Conservation (phyloP, 1,140 invertebrate genomes). For the Chlorops oryzae region DNA sequence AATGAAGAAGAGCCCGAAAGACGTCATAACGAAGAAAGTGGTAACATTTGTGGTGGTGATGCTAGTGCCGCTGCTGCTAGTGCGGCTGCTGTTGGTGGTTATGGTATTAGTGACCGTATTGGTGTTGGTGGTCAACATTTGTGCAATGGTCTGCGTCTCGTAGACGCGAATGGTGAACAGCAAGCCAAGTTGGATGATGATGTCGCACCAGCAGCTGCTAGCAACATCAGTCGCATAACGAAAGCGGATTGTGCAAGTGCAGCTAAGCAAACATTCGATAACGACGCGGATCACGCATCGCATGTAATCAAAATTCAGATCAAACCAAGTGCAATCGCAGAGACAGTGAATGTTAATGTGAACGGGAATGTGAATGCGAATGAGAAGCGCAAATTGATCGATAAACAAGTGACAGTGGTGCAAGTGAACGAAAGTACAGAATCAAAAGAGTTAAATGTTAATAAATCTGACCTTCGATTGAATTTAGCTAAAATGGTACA, state of each 20-base stretch:
- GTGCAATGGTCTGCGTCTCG: not conserved
- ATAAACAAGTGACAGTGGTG: conserved; percentile 22
- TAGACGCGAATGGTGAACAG: not conserved
- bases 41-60: not conserved
- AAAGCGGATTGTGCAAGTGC: conserved; percentile 33
- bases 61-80: not conserved
- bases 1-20: not conserved
- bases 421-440: conserved; percentile 14
- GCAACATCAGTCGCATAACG: conserved; percentile 12
- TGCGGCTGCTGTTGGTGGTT: not conserved
- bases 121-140: not conserved
- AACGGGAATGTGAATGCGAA: conserved; percentile 19
- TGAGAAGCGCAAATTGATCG: conserved; percentile 3
- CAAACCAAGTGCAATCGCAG: conserved; percentile 17
- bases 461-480: not conserved
- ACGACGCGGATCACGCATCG: conserved; percentile 18
- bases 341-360: conserved; percentile 36
- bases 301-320: conserved; percentile 44
- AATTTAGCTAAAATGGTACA: conserved; percentile 14
- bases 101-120: not conserved
- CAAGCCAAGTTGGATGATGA: too few relatives aligned
- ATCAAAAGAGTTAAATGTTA: not conserved
- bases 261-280: conserved; percentile 42
- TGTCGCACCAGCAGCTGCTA: not conserved
- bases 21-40: not conserved